These are phyloP conservation scores for Scarus forsteni DNA, from an alignment of 2,797 vertebrate species.

Conservation along the genomic window DNA sequence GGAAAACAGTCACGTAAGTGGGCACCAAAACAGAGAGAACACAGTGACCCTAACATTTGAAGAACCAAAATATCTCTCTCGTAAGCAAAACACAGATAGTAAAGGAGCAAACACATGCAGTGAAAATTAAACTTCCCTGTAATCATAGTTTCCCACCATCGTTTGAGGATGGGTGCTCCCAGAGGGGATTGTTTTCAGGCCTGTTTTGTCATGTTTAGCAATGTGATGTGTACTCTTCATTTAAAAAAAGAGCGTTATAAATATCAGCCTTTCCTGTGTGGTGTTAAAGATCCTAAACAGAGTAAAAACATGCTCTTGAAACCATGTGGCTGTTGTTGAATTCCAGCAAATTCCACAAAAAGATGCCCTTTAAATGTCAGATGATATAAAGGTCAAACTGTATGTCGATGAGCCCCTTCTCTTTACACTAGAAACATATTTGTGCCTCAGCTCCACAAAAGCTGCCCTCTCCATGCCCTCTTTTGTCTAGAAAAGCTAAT, in stretches of 20 bases:
- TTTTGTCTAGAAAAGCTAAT: background rate
- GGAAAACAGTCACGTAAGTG: background rate
- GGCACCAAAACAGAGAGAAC: constrained; percentile 5
- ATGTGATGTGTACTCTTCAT: constrained; percentile 25
- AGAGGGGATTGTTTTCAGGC: constrained; percentile 40
- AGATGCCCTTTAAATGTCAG: constrained; percentile 45
- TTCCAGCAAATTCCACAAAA: constrained; percentile 35
- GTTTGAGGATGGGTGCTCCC: constrained; percentile 32
- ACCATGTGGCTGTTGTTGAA: constrained; percentile 10
- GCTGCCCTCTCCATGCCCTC: background rate
- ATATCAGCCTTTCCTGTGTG: constrained; percentile 5
- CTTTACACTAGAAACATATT: background rate
- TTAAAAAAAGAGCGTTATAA: constrained; percentile 7
- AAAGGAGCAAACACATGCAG: constrained; percentile 19
- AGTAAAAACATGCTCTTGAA: constrained; percentile 8
- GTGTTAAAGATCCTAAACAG: constrained; percentile 37
- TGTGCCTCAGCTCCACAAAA: constrained; percentile 7
- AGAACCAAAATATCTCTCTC: constrained; percentile 9
- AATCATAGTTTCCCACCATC: constrained; percentile 32
- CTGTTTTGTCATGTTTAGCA: constrained; percentile 62
- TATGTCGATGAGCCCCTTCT: background rate
- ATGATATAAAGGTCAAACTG: constrained; percentile 38
- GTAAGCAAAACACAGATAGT: constrained; percentile 19
- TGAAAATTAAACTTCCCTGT: constrained; percentile 31
- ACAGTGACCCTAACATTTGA: constrained; percentile 5